A percentile compares a stretch with the other conserved stretches of the same genome.
Evolutionary conservation across 2,113 vertebrate species (phyloP).

Genomic region (Elaphurus davidianus): DNA sequence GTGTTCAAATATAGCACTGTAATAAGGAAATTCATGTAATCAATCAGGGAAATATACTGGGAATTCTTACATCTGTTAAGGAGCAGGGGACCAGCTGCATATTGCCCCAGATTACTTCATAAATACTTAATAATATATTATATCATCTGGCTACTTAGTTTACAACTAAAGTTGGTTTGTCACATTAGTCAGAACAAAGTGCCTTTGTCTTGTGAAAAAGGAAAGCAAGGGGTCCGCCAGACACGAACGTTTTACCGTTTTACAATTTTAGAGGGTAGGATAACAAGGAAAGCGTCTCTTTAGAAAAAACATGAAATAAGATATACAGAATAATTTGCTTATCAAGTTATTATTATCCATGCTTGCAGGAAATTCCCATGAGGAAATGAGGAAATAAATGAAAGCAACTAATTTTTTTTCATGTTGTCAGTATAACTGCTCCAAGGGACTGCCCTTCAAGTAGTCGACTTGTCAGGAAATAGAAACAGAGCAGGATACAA

Average conservation of each 20-base stretch:
- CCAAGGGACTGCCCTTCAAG: neutral
- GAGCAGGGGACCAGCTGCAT: slow-evolving; percentile 49
- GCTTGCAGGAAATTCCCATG: slow-evolving; percentile 47
- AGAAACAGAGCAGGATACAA: neutral
- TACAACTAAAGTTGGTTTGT: slow-evolving; percentile 67
- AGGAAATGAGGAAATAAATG: slow-evolving; percentile 48
- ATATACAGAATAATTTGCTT: slow-evolving; percentile 59
- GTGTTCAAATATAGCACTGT: slow-evolving; percentile 38
- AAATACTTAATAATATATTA: slow-evolving; percentile 78
- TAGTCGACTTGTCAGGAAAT: neutral
- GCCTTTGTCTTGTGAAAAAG: slow-evolving; percentile 3
- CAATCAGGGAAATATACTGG: slow-evolving; percentile 64
- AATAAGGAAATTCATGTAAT: slow-evolving; percentile 64
- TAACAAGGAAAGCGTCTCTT: slow-evolving; percentile 21
- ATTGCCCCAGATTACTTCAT: slow-evolving; percentile 71
- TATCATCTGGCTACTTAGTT: slow-evolving; percentile 71
- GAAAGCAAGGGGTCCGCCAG: slow-evolving; percentile 19
- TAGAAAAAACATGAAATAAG: slow-evolving; percentile 51
- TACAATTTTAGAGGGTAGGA: slow-evolving; percentile 34
- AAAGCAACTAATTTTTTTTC: slow-evolving; percentile 44
- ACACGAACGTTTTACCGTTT: slow-evolving; percentile 48
- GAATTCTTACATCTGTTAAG: slow-evolving; percentile 62
- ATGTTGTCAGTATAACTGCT: slow-evolving; percentile 43
- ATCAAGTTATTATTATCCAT: slow-evolving; percentile 31
- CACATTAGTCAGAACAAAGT: slow-evolving; percentile 64